Base-by-base conservation (phyloP, 1,140 invertebrate species). In the Daktulosphaira vitifoliae region DNA sequence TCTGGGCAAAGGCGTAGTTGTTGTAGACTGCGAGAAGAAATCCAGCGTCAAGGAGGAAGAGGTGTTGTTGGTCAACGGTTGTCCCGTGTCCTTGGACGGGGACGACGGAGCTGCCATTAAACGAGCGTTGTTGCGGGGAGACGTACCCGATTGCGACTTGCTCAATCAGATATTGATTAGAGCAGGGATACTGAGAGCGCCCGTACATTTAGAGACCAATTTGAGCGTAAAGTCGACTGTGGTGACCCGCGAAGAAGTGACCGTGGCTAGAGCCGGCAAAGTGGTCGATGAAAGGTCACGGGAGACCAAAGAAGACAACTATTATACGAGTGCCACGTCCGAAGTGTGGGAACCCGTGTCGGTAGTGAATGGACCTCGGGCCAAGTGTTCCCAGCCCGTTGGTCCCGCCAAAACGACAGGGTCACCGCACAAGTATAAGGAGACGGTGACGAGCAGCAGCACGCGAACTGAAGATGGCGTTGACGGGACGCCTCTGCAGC, bases 1-100 rank as follows among this genome's bases (percentile, higher is more conserved):
- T 51, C 81, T 87, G 54, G 86, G 86, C 65, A 85, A 84, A 65
- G 84, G 84, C 33, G 84, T 81, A 8, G 83, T 84, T 75, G 84
- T 88, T 53, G 80, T 88, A 44, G 86, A 88, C 73, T 87, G 85
- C 72, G 83, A 87, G 71, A 87, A 87, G 67, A 84, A 84, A 65
- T 85, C 84, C 2, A 81, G 80, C 44, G 81, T 87, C 38, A 80
- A 82, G 53, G 84, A 87, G 73, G 84, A 87, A 70, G 86, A 88
- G 74, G 81, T 87, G 65, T 74, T 88, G 29, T 76, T 86, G 69
- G 85, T 88, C 68, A 88, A 88, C 72, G 86, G 86, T 1, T 81
- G 83, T 33, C 84, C 83, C 2, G 84, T 88, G 9, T 79, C 81
- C 38, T 74, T 88, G 39, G 83, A 84, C 68, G 84, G 82, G 5